Base-by-base conservation (phyloP, 2,797 vertebrate species). In the Periophthalmus magnuspinnatus region DNA sequence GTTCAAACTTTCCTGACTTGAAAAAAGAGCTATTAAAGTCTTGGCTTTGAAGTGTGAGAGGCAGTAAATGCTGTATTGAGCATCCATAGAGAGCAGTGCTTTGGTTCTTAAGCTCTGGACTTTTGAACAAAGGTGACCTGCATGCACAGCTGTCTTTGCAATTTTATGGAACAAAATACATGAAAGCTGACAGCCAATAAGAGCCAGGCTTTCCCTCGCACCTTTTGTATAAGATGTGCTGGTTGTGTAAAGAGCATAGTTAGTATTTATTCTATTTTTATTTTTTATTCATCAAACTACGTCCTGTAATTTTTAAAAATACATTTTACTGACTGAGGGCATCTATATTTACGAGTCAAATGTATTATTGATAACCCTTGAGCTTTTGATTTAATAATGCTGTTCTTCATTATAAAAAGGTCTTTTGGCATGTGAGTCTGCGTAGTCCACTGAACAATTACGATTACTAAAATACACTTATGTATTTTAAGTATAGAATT, bases 81-180 rank as follows among this genome's bases (percentile, higher is more conserved):
- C 48, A 33, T 17, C 22, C n/a, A 32, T 74, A 54, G 19, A 10
- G 19, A 32, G 5, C 59, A 0, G 22, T 38, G 22, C 47, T 60
- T 65, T 61, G 58, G 47, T 71, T 57, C 50, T 72, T 72, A 67
- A 48, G 41, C 50, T 47, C n/a, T 24, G 36, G 38, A 47, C 36
- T 50, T 41, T 19, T 4, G 38, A 52, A 71, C 21, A 50, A 78
- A 86, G 70, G 70, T 83, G 72, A 82, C 71, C 75, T 79, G 41
- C 22, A 34, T 34, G 58, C 72, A 48, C 58, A 67, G 65, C 62
- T 19, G 0, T 70, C 50, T 22, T n/a, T 2, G n/a, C 70, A 69
- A 33, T 48, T 76, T 47, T 54, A 52, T 55, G 38, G 52, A 47
- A 67, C 50, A 10, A 71, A 70, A 65, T 4, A 66, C 56, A 72